phyloP scores from a whole-genome alignment of 2,888 invertebrate genomes.

The Proisotoma minuta region DNA sequence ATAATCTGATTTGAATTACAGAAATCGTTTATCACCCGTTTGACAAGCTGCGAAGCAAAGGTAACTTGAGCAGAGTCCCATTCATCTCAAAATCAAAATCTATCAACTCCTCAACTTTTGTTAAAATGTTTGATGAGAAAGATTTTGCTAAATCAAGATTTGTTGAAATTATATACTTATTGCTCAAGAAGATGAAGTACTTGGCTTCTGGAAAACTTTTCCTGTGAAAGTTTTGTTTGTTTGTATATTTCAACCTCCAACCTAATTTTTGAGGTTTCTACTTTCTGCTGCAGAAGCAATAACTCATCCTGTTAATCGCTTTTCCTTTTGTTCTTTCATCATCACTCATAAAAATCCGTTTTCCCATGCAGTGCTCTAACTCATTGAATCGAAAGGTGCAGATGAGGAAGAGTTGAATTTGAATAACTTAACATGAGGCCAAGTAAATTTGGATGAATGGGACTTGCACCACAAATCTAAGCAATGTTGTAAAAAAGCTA shows the following conservation, averaged over 20 bases:
- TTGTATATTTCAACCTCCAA: not conserved
- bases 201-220: no score
- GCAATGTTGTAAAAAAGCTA: conserved; percentile 6
- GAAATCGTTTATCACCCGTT: conserved; percentile 47
- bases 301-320: conserved; percentile 14
- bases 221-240: no score
- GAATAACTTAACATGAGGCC: conserved; percentile 7
- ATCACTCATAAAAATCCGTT: conserved; percentile 17
- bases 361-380: conserved; percentile 8
- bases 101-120: conserved; percentile 17
- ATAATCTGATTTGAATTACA: conserved; percentile 48
- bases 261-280: conserved; percentile 13
- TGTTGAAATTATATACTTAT: no score
- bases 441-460: not conserved
- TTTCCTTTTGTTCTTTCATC: conserved; percentile 12
- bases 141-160: no score
- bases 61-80: conserved; percentile 30
- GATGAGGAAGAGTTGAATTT: conserved; percentile 9
- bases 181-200: no score
- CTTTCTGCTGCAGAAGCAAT: conserved; percentile 11
- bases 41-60: conserved; percentile 46
- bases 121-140: no score
- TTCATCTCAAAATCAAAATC: conserved; percentile 9
- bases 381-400: not conserved
- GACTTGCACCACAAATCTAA: not conserved